Conservation (phyloP, 2,113 vertebrate genomes). For the Hydrolagus affinis region DNA sequence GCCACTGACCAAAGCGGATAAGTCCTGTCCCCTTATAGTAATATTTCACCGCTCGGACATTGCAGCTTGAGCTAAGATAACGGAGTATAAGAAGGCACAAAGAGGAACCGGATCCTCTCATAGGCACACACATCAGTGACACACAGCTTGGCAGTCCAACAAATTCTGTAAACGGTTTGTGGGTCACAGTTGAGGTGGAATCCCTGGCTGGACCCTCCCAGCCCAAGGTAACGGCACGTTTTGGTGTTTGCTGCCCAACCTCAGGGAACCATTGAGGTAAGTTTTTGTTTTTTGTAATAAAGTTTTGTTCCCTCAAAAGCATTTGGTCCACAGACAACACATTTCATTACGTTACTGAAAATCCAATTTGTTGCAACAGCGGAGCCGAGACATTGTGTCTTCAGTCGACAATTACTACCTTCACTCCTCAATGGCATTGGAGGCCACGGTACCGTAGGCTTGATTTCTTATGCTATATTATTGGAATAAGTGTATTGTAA, state of each 20-base stretch:
- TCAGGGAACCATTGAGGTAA: constrained; percentile 23
- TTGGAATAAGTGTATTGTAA: constrained; percentile 32
- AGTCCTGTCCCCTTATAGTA: background rate
- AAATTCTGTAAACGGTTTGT: background rate
- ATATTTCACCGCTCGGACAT: background rate
- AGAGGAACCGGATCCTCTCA: background rate
- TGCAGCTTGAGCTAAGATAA: background rate
- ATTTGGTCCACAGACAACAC: constrained; percentile 27
- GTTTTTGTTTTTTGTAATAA: background rate
- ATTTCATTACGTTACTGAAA: background rate
- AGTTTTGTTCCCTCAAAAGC: constrained; percentile 12
- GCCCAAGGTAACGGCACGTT: background rate
- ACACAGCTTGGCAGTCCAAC: background rate
- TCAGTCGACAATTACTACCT: constrained; percentile 10
- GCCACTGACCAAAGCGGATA: too few relatives aligned
- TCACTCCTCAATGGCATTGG: constrained; percentile 3
- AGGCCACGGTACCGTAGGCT: constrained; percentile 17
- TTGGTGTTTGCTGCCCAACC: background rate
- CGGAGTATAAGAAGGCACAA: constrained; percentile 16
- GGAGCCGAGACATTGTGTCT: constrained; percentile 3
- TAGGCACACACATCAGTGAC: constrained; percentile 19
- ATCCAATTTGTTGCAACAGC: background rate
- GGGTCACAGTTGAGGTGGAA: background rate
- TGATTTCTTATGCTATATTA: constrained; percentile 30
- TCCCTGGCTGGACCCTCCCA: background rate